Base-by-base conservation (phyloP, 2,888 invertebrate species). In the Kryphioiulus occultus region DNA sequence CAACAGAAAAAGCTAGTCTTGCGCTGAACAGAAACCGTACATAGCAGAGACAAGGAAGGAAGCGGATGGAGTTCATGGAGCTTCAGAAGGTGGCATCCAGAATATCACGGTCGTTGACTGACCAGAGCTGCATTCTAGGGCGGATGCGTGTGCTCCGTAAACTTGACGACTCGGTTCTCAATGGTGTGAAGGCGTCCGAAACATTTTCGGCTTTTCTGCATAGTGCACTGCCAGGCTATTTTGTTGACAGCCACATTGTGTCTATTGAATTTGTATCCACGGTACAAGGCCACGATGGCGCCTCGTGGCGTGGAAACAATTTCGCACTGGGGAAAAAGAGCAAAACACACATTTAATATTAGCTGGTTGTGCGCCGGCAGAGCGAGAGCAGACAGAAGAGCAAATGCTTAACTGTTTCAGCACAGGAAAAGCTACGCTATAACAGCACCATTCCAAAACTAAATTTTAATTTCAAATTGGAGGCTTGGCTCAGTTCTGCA, bases 121-220 rank as follows among this genome's bases (percentile, higher is more conserved):
- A 1, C 68, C 22, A 47, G 47, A 17, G 12, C 44, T 68, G 68
- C 59, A 68, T 22, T 68, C 22, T 68, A 68, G 0, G 68, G 68
- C 10, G 68, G 68, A 68, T 68, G 68, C 12, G 68, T 68, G 22
- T 68, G 68, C 68, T 68, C 68, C 7, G 68, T 68, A 26, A 68
- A 68, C 68, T 68, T 68, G 10, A 68, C 68, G 26, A 68, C 68
- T 5, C 68, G 68, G 68, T 68, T 68, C 0, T 22, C 22, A 22
- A 68, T 68, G 68, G 68, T 68, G 68, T 68, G 68, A 68, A 68
- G 68, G 68, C 68, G 68, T 68, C 68, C 68, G 22, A 68, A 26
- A 22, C 68, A 68, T 68, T 68, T 68, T 68, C 68, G n/a, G 26
- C 68, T 68, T 68, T 68, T 68, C 68, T 68, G 68, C 68, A 4